Base-by-base conservation (phyloP, 2,888 invertebrate genomes). In the Entomobrya multifasciata region DNA sequence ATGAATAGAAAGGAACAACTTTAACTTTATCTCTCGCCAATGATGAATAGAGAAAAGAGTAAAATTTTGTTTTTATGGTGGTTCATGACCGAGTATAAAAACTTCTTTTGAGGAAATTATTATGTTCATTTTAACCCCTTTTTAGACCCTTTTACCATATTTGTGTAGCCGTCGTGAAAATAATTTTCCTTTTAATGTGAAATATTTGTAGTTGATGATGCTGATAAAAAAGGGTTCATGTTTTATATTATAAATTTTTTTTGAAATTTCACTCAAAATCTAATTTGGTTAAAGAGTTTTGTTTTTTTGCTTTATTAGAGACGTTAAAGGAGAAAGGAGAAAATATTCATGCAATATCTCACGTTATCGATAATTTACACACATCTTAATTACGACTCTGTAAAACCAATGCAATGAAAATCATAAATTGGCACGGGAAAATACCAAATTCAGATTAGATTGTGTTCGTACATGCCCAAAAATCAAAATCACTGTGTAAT, bases 341-440 rank as follows among this genome's bases (percentile, higher is more conserved):
- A 25, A 22, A 57, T 30, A 62, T 62, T 60, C 62, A 62, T 62
- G 62, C 62, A 62, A 62, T 30, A 62, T 62, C 30, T 62, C 62
- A 62, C 62, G 30, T 30, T 62, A 62, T 62, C 15, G 62, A 30
- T 62, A 62, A 62, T 62, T 62, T 30, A 30, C 30, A 62, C 27
- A 27, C 17, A 36, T 62, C 62, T 62, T 62, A 62, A 62, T 62
- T 62, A 27, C 30, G 27, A 30, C 30, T 62, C 36, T 30, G 30
- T 30, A 62, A n/a, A n/a, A 62, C 62, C n/a, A 30, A 30, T 62
- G n/a, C n/a, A n/a, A n/a, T n/a, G 30, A 11, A 27, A 62, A n/a
- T 30, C 62, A 1, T n/a, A 1, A 62, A 62, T 30, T n/a, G 62
- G 62, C 25, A 25, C 57, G 15, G 1, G 52, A n/a, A n/a, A n/a